phyloP scores from a whole-genome alignment of 1,140 invertebrate genomes.

The Mycetomoellerius zeteki region DNA sequence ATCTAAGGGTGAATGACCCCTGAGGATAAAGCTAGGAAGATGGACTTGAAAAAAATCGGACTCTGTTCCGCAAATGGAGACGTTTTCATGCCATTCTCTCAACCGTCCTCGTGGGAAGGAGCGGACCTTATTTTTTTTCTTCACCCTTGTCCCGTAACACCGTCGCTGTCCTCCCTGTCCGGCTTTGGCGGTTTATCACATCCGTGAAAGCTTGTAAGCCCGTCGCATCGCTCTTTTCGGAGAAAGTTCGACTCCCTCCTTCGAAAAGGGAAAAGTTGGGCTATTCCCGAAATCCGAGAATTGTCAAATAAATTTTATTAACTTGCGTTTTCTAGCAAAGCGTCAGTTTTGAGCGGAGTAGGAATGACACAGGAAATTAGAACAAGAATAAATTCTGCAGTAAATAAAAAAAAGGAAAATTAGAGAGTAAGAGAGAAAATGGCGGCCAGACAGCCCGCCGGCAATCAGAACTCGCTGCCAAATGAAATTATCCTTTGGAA shows the following conservation, averaged over 20 bases:
- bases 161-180: conserved; percentile 57
- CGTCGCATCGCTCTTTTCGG: conserved; percentile 9
- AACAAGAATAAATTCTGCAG: conserved; percentile 55
- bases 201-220: conserved; percentile 68
- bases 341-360: neutral
- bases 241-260: conserved; percentile 65
- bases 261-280: conserved; percentile 74
- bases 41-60: conserved; percentile 71
- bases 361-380: neutral
- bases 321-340: conserved; percentile 52
- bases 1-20: conserved; percentile 43
- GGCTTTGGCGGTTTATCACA: conserved; percentile 77
- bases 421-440: conserved; percentile 26
- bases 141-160: conserved; percentile 60
- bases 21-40: conserved; percentile 69
- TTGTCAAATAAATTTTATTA: conserved; percentile 81
- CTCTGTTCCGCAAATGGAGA: conserved; percentile 79
- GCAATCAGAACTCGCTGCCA: conserved; percentile 76
- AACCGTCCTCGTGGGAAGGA: conserved; percentile 65
- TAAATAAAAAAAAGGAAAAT: conserved; percentile 50
- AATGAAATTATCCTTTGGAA: conserved; percentile 85
- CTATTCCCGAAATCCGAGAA: conserved; percentile 77
- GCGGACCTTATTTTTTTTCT: conserved; percentile 81
- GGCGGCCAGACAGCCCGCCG: conserved; percentile 52
- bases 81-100: conserved; percentile 76